Conservation (phyloP, 2,113 vertebrate species). For the Pagrus major region DNA sequence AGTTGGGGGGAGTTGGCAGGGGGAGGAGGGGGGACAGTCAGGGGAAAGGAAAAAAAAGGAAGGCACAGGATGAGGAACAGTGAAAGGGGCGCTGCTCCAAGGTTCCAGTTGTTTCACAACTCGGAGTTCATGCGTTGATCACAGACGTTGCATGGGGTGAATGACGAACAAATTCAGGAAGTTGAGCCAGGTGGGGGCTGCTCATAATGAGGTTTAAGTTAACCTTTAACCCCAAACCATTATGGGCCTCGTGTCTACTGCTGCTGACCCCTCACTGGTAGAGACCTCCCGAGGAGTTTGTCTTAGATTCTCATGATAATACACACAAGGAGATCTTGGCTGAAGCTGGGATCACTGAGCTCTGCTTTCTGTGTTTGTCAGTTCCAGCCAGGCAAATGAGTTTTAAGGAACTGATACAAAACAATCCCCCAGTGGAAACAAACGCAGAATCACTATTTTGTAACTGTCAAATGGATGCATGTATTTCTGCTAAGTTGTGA, state of each 20-base stretch:
- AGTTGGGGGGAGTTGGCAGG: constrained; percentile 60
- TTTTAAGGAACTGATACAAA: constrained; percentile 56
- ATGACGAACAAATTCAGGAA: constrained; percentile 81
- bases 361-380: constrained; percentile 64
- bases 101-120: constrained; percentile 80
- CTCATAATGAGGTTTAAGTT: constrained; percentile 76
- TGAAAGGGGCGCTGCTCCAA: constrained; percentile 71
- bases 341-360: constrained; percentile 40
- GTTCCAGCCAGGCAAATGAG: constrained; percentile 57
- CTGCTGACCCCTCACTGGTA: constrained; percentile 64
- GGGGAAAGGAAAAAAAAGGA: constrained; percentile 44
- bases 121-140: constrained; percentile 75
- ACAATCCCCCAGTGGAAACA: constrained; percentile 29
- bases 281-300: constrained; percentile 79
- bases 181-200: constrained; percentile 71
- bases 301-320: constrained; percentile 68
- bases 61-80: constrained; percentile 77
- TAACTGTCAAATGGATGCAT: constrained; percentile 4
- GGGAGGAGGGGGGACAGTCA: constrained; percentile 51
- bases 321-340: constrained; percentile 71
- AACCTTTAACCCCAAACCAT: constrained; percentile 75
- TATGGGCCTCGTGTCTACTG: constrained; percentile 70
- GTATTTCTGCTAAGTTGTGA: background rate
- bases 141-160: constrained; percentile 72
- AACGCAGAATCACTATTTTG: constrained; percentile 27